Percentiles rank a stretch among this genome's conserved stretches.
Evolutionary conservation across 2,113 vertebrate genomes (phyloP).

Genomic region (Malurus cyaneus): DNA sequence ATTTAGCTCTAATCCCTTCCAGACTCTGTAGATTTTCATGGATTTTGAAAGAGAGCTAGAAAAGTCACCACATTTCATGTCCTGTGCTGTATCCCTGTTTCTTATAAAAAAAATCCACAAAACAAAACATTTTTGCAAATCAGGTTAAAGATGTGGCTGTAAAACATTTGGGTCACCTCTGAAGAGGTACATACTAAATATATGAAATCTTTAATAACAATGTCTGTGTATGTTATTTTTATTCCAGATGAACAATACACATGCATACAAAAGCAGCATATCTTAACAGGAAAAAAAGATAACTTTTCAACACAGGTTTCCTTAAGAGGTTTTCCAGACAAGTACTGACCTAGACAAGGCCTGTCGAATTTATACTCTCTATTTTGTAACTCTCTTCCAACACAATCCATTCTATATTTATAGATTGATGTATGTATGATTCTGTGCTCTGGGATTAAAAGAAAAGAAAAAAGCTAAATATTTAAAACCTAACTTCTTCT

Average conservation of each 20-base stretch:
- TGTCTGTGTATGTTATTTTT: neutral
- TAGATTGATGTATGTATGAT: neutral
- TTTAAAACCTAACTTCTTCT: neutral
- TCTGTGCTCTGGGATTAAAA: neutral
- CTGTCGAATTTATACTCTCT: neutral
- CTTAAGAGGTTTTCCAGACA: neutral
- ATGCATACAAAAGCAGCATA: neutral
- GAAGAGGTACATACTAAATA: neutral
- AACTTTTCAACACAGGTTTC: neutral
- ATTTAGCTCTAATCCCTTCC: neutral
- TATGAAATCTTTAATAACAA: neutral
- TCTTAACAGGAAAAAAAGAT: neutral
- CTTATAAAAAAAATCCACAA: neutral
- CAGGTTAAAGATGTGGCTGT: neutral
- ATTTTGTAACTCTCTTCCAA: neutral
- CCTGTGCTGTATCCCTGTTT: rapidly evolving
- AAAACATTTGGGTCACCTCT: neutral
- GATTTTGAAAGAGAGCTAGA: neutral
- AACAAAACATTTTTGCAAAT: neutral
- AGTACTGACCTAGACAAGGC: neutral
- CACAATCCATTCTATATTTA: neutral
- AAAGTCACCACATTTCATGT: neutral
- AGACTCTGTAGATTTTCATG: neutral
- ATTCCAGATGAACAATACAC: neutral
- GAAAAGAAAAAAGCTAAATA: neutral